A percentile compares a stretch with the other conserved stretches of the same genome.
These are phyloP conservation scores for Tachina fera DNA, from an alignment of 2,888 invertebrate species.

Conservation along the genomic window DNA sequence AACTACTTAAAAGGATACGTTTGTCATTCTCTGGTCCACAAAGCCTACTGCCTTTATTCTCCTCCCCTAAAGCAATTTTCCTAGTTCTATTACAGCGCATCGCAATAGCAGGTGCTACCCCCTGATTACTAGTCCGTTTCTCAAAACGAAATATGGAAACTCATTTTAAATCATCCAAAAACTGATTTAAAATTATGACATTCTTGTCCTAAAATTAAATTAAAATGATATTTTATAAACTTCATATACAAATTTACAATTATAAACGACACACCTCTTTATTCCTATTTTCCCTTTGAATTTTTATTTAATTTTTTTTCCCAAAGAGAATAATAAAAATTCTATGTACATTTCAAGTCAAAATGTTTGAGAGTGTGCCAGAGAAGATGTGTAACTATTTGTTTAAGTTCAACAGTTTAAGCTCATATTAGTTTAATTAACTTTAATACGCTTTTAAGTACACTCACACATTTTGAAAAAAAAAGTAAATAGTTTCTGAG, in stretches of 20 bases:
- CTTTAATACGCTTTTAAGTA: constrained; percentile 64
- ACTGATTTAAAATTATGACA: too few species aligned
- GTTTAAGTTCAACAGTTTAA: constrained; percentile 55
- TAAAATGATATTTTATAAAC: too few species aligned
- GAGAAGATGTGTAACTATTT: constrained; percentile 13
- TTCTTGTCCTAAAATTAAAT: too few species aligned
- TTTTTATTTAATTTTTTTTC: constrained; percentile 22
- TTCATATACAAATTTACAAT: neutral
- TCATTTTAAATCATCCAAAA: too few species aligned
- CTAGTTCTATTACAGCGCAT: too few species aligned
- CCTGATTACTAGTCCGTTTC: too few species aligned
- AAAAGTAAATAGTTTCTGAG: constrained; percentile 19
- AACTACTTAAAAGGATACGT: too few species aligned
- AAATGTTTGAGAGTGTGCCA: constrained; percentile 7
- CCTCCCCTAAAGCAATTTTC: too few species aligned
- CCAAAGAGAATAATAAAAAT: constrained; percentile 7
- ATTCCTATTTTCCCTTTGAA: neutral
- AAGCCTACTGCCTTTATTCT: too few species aligned
- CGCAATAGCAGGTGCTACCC: too few species aligned
- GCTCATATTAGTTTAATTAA: constrained; percentile 66
- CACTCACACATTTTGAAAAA: constrained; percentile 4
- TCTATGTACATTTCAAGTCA: neutral
- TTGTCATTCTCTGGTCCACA: too few species aligned
- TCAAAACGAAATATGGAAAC: too few species aligned
- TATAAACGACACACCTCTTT: neutral